Evolutionary conservation across 2,888 invertebrate species (phyloP), one percentile per base, ranked within the genome.

Genomic region (Scaptomyza parva): DNA sequence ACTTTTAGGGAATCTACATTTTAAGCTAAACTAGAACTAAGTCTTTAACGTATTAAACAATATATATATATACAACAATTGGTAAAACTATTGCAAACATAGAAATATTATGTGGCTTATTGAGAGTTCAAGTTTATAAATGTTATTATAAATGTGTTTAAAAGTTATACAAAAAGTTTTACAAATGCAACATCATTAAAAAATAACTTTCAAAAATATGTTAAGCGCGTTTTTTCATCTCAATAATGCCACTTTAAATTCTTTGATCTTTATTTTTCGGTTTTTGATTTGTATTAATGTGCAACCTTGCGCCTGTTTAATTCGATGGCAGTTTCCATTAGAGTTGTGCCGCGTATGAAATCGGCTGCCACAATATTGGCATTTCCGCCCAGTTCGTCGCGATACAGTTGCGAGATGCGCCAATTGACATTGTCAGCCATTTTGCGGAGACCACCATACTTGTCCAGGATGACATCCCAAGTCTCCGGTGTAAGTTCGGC

Each of bases 401-500:
- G 85, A 66, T 92, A 92, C 92, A 95, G 94, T 58, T 92, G 92
- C 0, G 95, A 94, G 20, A 95, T 91, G 70, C 94, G 93, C 74
- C 92, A 92, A 89, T 95, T 95, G 1, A 94, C 93, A 20, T 91
- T 89, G 71, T 95, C 93, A 4, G 95, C 95, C 92, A 95, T 92
- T 87, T 93, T 92, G 9, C 95, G 92, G 26, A 95, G 90, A 30
- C 94, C 94, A 30, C 93, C 94, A 7, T 92, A 92, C 53, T 92
- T 92, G 72, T 94, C 92, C 33, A 93, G 90, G 28, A 95, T 91
- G 3, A 95, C 92, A 73, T 94, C 94, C 88, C 93, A 91, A 0
- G 94, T 91, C 75, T 93, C 93, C 0, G 95, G 94, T 0, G 95
- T 95, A 43, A 95, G 80, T 89, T 95, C 94, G 0, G 95, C 94